Evolutionary conservation across 2,113 vertebrate species (phyloP).

Genomic region (Myotis yumanensis): DNA sequence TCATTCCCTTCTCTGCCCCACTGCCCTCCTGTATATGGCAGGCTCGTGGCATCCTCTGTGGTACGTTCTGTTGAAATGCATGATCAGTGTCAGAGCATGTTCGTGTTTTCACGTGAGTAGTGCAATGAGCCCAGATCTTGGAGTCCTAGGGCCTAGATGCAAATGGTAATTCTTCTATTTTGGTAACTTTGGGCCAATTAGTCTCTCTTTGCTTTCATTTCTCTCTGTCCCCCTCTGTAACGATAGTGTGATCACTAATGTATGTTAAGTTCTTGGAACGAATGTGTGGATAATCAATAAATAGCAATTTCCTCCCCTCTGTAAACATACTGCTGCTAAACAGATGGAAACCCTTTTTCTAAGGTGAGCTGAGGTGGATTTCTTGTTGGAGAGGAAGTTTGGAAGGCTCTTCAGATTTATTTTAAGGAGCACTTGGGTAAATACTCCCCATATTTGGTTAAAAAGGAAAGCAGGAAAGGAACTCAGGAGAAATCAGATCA

Average conservation of each 20-base stretch:
- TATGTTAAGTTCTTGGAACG: background rate
- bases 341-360: background rate
- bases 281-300: background rate
- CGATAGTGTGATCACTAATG: background rate
- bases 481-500: conserved; percentile 54
- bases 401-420: conserved; percentile 60
- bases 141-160: background rate
- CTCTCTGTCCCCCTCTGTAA: background rate
- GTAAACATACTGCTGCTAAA: background rate
- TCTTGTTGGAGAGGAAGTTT: conserved; percentile 52
- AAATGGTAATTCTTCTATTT: background rate
- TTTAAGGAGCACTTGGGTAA: conserved; percentile 62
- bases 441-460: conserved; percentile 58
- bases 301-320: background rate
- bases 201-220: background rate
- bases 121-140: background rate
- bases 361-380: conserved; percentile 26
- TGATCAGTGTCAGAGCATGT: no score
- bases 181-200: background rate
- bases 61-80: background rate
- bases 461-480: conserved; percentile 63
- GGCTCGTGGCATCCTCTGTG: background rate
- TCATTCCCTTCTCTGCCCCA: background rate
- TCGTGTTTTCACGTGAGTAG: background rate
- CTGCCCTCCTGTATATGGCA: background rate